Evolutionary conservation across 2,797 vertebrate species (phyloP), one percentile per base, ranked within the genome.

Genomic region (Acipenser ruthenus): DNA sequence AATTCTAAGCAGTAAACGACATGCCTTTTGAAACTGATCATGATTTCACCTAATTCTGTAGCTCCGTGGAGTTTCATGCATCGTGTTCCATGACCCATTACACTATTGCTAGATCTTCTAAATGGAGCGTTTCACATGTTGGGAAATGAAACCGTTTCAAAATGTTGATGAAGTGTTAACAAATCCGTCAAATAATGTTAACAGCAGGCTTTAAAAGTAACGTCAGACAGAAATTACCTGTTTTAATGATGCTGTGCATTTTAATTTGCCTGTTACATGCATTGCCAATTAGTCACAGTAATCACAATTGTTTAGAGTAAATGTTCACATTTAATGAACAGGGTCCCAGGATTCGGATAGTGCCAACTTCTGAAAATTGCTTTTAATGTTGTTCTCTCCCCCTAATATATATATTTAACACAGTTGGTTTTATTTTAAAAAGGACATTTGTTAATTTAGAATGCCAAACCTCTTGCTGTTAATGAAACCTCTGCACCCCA

Each of bases 41-140:
- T 76, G 72, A 74, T 68, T 68, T 71, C 68, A 65, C 70, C 67
- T 68, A 67, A 71, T 76, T 75, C 75, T 71, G 65, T 75, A 70
- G 68, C 65, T 75, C 73, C 63, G 75, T 78, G 72, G 75, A 72
- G 77, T 81, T 87, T 82, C 79, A 71, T 79, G 80, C 84, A 82
- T 75, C 74, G 84, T 76, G 78, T 65, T 79, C 79, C 70, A 67
- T 69, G 75, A 87, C 82, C 86, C 83, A 77, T 87, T 86, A 86
- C 87, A 86, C 84, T 80, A 83, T 78, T 74, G 71, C 74, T 82
- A 81, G 80, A 81, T 82, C 78, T 81, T 82, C 66, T 78, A 83
- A 87, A 86, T 84, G 78, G 83, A 80, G 79, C 79, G 77, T 84
- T 85, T 83, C 72, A 77, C 77, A 79, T 37, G 23, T 2, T 37